Evolutionary conservation across 2,113 vertebrate species (phyloP), one percentile per base, ranked within the genome.

Genomic region (Sylvilagus bachmani): DNA sequence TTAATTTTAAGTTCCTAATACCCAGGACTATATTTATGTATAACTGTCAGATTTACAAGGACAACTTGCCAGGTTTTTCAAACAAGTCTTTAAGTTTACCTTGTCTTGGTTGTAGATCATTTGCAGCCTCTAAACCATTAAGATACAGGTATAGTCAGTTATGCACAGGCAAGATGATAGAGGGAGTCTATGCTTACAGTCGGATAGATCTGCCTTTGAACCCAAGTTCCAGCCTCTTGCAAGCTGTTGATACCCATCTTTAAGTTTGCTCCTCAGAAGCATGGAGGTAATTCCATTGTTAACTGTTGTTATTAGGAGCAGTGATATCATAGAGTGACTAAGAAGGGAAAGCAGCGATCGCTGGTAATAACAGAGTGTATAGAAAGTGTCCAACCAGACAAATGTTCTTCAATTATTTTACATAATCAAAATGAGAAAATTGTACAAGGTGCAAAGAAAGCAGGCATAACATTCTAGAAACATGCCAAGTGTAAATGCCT

Each of bases 1-100:
- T 74, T 95, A 90, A 92, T 95, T 44, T 44, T 84, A 89, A 79
- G 25, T 86, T 86, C 75, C 83, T 95, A 86, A 77, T 91, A 86
- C 6, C 79, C 36, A 27, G 14, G 31, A 66, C 49, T 89, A 1
- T 83, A 36, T 90, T 90, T 95, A 58, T 92, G 71, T 36, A 44
- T 6, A 86, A 33, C 86, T 87, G 67, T 91, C 89, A 77, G 55
- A 89, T 85, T 94, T 94, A 74, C 27, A 55, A 95, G 74, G 21
- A 27, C 53, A 83, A 53, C 36, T 77, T 91, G 55, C 62, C 89
- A 36, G 1, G 6, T 58, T 83, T 93, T 93, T 79, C 13, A 81
- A 97, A 93, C 55, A 53, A 89, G 67, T 85, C 77, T 93, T 96
- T 97, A 93, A 90, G 85, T 82, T 95, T 94, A 10, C 33, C 95